These are phyloP conservation scores for Pimpla rufipes DNA, from an alignment of 2,888 invertebrate genomes.

Conservation along the genomic window DNA sequence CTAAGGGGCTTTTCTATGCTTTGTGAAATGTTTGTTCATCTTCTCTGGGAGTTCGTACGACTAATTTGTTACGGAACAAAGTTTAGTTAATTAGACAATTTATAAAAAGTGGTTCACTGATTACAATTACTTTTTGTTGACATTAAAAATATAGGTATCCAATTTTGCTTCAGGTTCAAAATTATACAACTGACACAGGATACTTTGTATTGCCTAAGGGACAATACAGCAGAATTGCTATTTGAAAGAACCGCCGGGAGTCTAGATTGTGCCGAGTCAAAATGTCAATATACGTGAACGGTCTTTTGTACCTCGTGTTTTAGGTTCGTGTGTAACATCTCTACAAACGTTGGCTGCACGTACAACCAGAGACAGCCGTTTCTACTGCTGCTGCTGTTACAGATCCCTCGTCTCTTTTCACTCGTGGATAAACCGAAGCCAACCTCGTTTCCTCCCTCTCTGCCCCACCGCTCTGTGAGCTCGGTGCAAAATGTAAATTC, in stretches of 20 bases:
- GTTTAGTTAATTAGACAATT: no score
- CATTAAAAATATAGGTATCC: no score
- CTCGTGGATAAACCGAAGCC: slow-evolving; percentile 18
- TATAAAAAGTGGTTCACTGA: no score
- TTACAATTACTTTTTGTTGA: no score
- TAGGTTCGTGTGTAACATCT: slow-evolving; percentile 32
- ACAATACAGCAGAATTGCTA: slow-evolving; percentile 4
- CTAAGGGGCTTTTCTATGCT: no score
- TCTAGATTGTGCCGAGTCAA: slow-evolving; percentile 1
- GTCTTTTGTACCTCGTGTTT: slow-evolving; percentile 38
- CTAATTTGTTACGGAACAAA: no score
- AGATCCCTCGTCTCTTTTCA: slow-evolving; percentile 24
- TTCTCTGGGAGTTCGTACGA: no score
- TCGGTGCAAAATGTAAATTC: slow-evolving; percentile 71
- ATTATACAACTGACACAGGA: neutral
- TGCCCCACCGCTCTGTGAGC: slow-evolving; percentile 44
- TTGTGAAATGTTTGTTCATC: no score
- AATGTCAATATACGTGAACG: slow-evolving; percentile 23
- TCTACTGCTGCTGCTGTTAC: slow-evolving; percentile 2
- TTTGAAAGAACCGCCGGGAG: neutral
- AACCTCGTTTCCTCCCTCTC: slow-evolving; percentile 34
- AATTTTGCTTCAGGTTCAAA: neutral
- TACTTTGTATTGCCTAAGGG: slow-evolving; percentile 9
- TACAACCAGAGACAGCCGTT: neutral
- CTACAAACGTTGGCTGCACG: slow-evolving; percentile 36